These are phyloP conservation scores for Trachelipus rathkii DNA, from an alignment of 1,140 invertebrate species.

Conservation along the genomic window DNA sequence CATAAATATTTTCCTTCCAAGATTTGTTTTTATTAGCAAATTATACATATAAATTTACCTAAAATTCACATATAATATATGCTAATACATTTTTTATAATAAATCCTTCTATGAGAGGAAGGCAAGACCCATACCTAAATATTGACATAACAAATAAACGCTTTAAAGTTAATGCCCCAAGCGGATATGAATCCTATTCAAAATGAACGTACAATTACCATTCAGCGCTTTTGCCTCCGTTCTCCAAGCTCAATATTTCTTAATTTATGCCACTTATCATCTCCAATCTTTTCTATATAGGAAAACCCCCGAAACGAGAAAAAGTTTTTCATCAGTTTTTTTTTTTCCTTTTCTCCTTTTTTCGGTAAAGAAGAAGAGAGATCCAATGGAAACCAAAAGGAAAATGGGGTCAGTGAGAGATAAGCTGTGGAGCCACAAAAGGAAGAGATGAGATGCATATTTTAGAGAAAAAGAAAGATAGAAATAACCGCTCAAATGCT, in stretches of 20 bases:
- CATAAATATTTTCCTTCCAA: too few relatives aligned
- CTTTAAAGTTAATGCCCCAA: too few relatives aligned
- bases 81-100: too few relatives aligned
- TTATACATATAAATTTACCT: too few relatives aligned
- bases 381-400: not conserved
- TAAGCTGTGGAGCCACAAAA: not conserved
- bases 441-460: constrained; percentile 7
- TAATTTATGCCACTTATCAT: constrained; percentile 8
- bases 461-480: not conserved
- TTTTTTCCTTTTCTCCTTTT: too few relatives aligned
- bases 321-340: not conserved
- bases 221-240: not conserved
- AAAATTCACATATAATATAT: too few relatives aligned
- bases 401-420: not conserved
- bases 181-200: too few relatives aligned
- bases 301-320: not conserved
- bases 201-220: too few relatives aligned
- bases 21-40: too few relatives aligned
- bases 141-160: too few relatives aligned
- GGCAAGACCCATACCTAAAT: too few relatives aligned
- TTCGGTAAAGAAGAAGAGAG: not conserved
- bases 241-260: not conserved
- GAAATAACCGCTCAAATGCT: not conserved
- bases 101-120: too few relatives aligned
- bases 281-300: constrained; percentile 5